Conservation (phyloP, 2,797 vertebrate genomes). For the Odontamblyopus rebecca region DNA sequence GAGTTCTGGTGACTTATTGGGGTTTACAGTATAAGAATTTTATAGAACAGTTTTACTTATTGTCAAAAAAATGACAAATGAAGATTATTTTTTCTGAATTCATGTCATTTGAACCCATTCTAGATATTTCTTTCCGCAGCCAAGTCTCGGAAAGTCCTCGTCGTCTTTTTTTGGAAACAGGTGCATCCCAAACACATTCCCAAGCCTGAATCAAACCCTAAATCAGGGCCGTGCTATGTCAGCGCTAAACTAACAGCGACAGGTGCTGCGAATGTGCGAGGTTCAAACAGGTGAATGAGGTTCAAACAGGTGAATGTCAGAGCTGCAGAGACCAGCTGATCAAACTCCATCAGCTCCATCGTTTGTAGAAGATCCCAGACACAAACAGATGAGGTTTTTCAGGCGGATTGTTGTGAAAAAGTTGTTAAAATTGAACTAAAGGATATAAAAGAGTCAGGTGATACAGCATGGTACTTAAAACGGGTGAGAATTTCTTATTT, state of each 20-base stretch:
- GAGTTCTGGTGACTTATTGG: too few relatives aligned
- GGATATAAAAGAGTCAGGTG: too few relatives aligned
- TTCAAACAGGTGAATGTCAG: not conserved
- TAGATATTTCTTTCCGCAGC: not conserved
- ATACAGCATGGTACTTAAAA: too few relatives aligned
- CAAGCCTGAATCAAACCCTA: not conserved
- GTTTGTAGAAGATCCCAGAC: not conserved
- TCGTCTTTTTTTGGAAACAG: not conserved
- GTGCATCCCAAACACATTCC: not conserved
- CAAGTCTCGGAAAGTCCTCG: not conserved
- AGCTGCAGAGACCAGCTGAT: not conserved
- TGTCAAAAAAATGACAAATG: not conserved
- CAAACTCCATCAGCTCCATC: not conserved
- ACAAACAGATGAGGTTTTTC: not conserved
- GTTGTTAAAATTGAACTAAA: too few relatives aligned
- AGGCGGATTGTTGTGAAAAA: too few relatives aligned
- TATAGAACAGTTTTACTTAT: too few relatives aligned
- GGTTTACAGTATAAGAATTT: too few relatives aligned
- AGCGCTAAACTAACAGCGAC: not conserved
- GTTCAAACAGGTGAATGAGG: not conserved
- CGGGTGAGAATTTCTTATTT: too few relatives aligned
- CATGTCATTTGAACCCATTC: not conserved
- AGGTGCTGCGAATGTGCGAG: not conserved
- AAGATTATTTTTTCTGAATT: not conserved
- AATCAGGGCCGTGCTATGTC: not conserved